These are phyloP conservation scores for Pterocles orientalis DNA, from an alignment of 2,113 vertebrate genomes.

Conservation along the genomic window DNA sequence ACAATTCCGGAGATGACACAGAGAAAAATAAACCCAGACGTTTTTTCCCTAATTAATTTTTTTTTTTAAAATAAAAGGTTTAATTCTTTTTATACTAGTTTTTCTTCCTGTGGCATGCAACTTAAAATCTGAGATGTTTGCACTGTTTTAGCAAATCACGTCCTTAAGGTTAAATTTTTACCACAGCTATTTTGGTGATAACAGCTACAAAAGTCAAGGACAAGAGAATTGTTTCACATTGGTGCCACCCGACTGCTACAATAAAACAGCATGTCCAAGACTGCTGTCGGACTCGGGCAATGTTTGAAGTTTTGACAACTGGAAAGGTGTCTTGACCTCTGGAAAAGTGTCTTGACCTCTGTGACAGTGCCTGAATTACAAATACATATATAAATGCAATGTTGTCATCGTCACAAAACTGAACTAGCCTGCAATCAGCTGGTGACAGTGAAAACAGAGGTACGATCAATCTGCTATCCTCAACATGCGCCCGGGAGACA, in stretches of 20 bases:
- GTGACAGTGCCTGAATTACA: neutral
- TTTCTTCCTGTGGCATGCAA: neutral
- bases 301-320: neutral
- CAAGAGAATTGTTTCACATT: conserved; percentile 24
- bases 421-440: neutral
- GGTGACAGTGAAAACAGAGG: neutral
- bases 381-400: neutral
- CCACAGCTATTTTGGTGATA: conserved; percentile 19
- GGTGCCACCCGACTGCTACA: conserved; percentile 33
- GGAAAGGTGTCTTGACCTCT: neutral
- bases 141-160: neutral
- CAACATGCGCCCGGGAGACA: neutral
- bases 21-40: neutral
- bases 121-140: neutral
- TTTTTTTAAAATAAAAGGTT: neutral
- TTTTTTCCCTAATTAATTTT: neutral
- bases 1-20: neutral
- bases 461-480: neutral
- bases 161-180: conserved; percentile 62
- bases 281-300: neutral
- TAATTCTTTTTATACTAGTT: neutral
- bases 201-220: conserved; percentile 47
- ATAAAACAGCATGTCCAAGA: conserved; percentile 25
- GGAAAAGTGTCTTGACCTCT: neutral
- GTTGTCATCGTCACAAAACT: neutral